These are phyloP conservation scores for Sterna hirundo DNA, from an alignment of 2,113 vertebrate species.

Conservation along the genomic window DNA sequence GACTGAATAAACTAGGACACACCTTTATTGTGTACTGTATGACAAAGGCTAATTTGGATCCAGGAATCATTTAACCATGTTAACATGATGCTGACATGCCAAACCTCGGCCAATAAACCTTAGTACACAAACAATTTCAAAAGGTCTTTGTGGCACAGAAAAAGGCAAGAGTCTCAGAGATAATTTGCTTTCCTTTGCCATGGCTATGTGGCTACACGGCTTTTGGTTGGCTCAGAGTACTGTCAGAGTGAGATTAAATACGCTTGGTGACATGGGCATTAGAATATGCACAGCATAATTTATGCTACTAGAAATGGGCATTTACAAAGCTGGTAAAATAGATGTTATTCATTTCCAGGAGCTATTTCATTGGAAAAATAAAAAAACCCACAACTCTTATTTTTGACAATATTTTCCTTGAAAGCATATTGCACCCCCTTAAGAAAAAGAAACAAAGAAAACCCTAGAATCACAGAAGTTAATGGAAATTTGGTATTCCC, in stretches of 20 bases:
- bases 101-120: not conserved
- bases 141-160: not conserved
- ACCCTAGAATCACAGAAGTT: not conserved
- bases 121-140: not conserved
- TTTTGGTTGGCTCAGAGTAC: not conserved
- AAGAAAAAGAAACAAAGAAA: not conserved
- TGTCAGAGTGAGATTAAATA: not conserved
- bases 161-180: not conserved
- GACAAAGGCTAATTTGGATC: not conserved
- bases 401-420: not conserved
- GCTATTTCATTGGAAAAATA: not conserved
- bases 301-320: not conserved
- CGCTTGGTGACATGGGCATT: not conserved
- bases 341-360: not conserved
- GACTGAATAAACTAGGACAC: not conserved
- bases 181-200: not conserved
- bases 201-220: no score
- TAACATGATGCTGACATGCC: not conserved
- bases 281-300: not conserved
- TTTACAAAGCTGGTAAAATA: not conserved
- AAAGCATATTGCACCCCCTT: not conserved
- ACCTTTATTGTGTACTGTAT: not conserved
- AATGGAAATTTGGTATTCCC: not conserved
- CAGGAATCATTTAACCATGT: not conserved
- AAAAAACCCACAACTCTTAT: rapidly evolving